phyloP scores from a whole-genome alignment of 2,888 invertebrate genomes.

The Mythimna loreyi region DNA sequence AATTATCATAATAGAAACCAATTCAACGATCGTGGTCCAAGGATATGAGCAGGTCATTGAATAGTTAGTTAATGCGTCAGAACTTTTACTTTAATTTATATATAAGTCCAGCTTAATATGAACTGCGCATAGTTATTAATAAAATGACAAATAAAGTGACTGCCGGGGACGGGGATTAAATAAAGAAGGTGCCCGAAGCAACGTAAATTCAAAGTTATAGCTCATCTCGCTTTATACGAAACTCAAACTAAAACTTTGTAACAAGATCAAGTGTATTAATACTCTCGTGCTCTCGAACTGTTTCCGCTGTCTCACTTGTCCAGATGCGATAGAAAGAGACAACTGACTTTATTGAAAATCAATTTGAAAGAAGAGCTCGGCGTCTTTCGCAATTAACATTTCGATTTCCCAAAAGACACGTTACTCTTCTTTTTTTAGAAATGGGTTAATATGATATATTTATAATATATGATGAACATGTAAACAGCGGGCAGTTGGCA shows the following conservation, averaged over 20 bases:
- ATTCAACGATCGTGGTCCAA: too few relatives aligned
- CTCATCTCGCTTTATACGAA: conserved; percentile 28
- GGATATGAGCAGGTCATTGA: too few relatives aligned
- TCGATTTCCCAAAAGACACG: conserved; percentile 27
- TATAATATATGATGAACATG: not conserved
- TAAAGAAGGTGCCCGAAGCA: conserved; percentile 16
- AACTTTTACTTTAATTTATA: not conserved
- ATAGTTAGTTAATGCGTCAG: too few relatives aligned
- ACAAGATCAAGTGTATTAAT: conserved; percentile 59
- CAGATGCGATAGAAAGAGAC: conserved; percentile 49
- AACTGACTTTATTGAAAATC: conserved; percentile 61
- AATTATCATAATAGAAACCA: too few relatives aligned
- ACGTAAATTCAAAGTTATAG: conserved; percentile 20
- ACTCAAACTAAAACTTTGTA: conserved; percentile 51
- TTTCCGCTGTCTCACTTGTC: conserved; percentile 34
- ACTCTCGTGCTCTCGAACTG: conserved; percentile 46
- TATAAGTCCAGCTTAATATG: not conserved
- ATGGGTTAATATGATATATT: conserved; percentile 4
- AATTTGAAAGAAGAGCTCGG: conserved; percentile 53
- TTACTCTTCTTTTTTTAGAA: conserved; percentile 12
- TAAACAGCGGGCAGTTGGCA: not conserved
- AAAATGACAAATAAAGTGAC: conserved; percentile 17
- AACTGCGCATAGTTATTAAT: not conserved
- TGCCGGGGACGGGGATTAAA: conserved; percentile 14
- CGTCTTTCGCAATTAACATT: conserved; percentile 47